These are phyloP conservation scores for Plusia festucae DNA, from an alignment of 2,888 invertebrate genomes.

Conservation along the genomic window DNA sequence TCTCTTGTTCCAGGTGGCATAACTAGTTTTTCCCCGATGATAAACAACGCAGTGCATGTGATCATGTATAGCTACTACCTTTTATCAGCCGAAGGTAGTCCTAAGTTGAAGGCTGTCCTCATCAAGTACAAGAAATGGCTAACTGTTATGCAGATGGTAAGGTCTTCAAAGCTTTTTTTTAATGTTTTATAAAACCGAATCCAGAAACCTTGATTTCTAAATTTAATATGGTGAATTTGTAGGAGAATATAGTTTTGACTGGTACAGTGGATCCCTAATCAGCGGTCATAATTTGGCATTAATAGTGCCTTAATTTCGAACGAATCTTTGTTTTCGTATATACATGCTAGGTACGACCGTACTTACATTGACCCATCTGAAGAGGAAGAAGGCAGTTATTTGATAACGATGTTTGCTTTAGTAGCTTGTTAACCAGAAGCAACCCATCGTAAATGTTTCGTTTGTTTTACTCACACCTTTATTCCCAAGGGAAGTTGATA, in stretches of 20 bases:
- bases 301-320: too few species aligned
- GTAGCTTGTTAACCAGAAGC: background rate
- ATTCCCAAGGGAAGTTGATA: background rate
- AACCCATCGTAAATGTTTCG: slow-evolving; percentile 4
- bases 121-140: slow-evolving; percentile 90
- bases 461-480: background rate
- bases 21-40: slow-evolving; percentile 90
- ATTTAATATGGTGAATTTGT: too few species aligned
- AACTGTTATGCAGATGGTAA: slow-evolving; percentile 92
- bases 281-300: too few species aligned
- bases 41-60: slow-evolving; percentile 92
- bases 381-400: background rate
- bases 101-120: slow-evolving; percentile 86
- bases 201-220: too few species aligned
- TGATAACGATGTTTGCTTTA: background rate
- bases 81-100: slow-evolving; percentile 90
- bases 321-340: too few species aligned
- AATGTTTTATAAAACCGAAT: too few species aligned
- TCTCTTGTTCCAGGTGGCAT: slow-evolving; percentile 89
- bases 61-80: slow-evolving; percentile 95
- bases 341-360: background rate
- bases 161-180: slow-evolving; percentile 32
- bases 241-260: too few species aligned
- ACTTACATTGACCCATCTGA: background rate
- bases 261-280: too few species aligned